Evolutionary conservation across 2,888 invertebrate genomes (phyloP).

Genomic region (Chloromyia formosa): DNA sequence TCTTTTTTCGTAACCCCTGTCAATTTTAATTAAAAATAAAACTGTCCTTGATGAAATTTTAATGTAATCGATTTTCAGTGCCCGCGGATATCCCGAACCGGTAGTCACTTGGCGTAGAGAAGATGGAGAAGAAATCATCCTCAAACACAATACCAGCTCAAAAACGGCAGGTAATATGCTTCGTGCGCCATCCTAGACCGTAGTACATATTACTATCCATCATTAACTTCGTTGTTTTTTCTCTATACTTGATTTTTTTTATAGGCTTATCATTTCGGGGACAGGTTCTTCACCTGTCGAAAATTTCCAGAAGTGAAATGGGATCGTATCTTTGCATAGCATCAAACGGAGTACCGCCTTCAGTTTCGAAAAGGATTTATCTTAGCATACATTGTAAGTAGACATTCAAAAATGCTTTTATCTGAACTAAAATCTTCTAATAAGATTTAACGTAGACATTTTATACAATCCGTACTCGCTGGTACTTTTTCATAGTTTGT

Average conservation of each 20-base stretch:
- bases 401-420: too few species aligned
- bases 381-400: slow-evolving; percentile 92
- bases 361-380: slow-evolving; percentile 87
- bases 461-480: neutral
- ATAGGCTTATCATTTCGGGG: slow-evolving; percentile 77
- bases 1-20: too few species aligned
- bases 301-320: slow-evolving; percentile 89
- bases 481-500: too few species aligned
- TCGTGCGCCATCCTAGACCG: too few species aligned
- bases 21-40: too few species aligned
- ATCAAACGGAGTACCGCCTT: slow-evolving; percentile 86
- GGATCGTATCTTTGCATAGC: slow-evolving; percentile 91
- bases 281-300: slow-evolving; percentile 77
- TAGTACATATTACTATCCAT: neutral
- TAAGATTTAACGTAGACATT: neutral
- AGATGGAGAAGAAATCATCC: slow-evolving; percentile 81
- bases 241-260: slow-evolving; percentile 16
- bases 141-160: slow-evolving; percentile 74
- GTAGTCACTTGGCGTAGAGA: slow-evolving; percentile 85
- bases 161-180: slow-evolving; percentile 72
- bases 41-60: too few species aligned
- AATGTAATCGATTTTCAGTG: slow-evolving; percentile 61
- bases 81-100: slow-evolving; percentile 82
- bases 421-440: neutral
- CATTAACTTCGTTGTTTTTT: neutral